Evolutionary conservation across 2,888 invertebrate species (phyloP), one percentile per base, ranked within the genome.

Genomic region (Oscheius sp.): DNA sequence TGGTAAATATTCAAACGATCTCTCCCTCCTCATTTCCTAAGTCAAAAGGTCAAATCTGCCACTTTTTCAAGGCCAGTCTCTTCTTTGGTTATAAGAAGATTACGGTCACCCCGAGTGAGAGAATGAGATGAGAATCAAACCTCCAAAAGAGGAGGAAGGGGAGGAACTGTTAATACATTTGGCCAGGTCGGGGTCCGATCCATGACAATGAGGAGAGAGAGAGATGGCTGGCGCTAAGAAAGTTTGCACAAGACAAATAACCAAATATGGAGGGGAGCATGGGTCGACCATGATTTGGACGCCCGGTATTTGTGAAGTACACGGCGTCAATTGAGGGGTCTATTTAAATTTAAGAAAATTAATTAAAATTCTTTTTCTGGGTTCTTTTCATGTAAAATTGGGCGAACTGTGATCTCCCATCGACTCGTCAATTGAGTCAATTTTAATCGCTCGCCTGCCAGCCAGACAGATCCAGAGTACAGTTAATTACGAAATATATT

Each of bases 151-250:
- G 29, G 61, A 64, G 64, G 52, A 46, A 64, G 66, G 29, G 21
- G 56, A 5, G 66, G 69, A 13, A 41, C 69, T 55, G 69, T 69
- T 69, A 56, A 69, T 69, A 66, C 66, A n/a, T n/a, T n/a, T n/a
- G 25, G 23, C 52, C 52, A 43, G n/a, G 58, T 9, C 52, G 64
- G 16, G 35, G 53, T 23, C 27, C 69, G 69, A 69, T 56, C 56
- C 69, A 69, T 69, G 69, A 69, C 69, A 69, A 69, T 69, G 69
- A 69, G 69, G 18, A 18, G 56, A 45, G n/a, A n/a, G 18, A 18
- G 56, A 41, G 66, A 66, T 66, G 69, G 69, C 69, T 69, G 69
- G 69, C 69, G 69, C 69, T 69, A 69, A 69, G 69, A 69, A 69
- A 69, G 69, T 69, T 69, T 69, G 69, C 56, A 55, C 69, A 69